Evolutionary conservation across 1,140 invertebrate species (phyloP).

Genomic region (Ganaspis sp.): DNA sequence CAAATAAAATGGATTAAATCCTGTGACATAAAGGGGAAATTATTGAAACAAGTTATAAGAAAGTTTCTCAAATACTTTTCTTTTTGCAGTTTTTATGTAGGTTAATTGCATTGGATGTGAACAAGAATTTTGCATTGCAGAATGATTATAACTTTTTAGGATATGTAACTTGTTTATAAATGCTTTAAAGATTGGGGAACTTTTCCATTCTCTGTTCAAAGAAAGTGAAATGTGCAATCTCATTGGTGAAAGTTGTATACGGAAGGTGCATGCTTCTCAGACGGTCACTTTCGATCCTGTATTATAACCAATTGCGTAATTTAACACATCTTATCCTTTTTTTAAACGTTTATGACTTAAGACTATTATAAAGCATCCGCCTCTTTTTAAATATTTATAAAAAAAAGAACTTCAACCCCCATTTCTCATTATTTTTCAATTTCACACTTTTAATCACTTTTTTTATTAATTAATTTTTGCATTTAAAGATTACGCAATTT

Average conservation of each 20-base stretch:
- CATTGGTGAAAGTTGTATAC: constrained; percentile 59
- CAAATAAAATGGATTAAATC: neutral
- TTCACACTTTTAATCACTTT: neutral
- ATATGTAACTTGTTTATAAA: neutral
- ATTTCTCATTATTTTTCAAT: too few relatives aligned
- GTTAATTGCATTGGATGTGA: neutral
- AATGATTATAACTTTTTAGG: neutral
- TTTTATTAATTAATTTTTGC: neutral
- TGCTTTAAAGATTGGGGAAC: constrained; percentile 8
- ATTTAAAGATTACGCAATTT: too few relatives aligned
- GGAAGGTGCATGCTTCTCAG: constrained; percentile 42
- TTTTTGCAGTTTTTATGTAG: neutral
- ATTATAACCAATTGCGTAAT: neutral
- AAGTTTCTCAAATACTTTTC: neutral
- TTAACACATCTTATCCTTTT: constrained; percentile 16
- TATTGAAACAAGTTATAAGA: neutral
- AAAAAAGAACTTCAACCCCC: neutral
- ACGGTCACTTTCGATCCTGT: constrained; percentile 19
- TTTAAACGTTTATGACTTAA: neutral
- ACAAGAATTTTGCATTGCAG: neutral
- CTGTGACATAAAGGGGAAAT: neutral
- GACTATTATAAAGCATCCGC: neutral
- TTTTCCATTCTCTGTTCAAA: constrained; percentile 51
- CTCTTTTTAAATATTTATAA: neutral
- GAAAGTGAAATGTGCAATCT: constrained; percentile 59